Evolutionary conservation across 2,888 invertebrate genomes (phyloP).

Genomic region (Hirtodrosophila cameraria): DNA sequence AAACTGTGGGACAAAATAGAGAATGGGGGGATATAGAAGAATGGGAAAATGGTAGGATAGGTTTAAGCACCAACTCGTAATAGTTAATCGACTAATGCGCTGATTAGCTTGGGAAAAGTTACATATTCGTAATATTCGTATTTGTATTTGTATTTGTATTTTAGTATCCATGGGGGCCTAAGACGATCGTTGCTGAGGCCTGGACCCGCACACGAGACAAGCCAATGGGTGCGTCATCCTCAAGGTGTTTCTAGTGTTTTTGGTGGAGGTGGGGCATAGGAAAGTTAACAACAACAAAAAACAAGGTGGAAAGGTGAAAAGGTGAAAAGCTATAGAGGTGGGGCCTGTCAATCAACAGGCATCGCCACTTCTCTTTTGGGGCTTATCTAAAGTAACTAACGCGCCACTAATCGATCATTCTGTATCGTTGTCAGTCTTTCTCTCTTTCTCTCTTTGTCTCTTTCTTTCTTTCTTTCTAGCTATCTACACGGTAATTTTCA

Average conservation of each 20-base stretch:
- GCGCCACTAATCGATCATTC: constrained; percentile 63
- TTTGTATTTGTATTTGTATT: constrained; percentile 12
- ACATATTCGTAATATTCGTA: constrained; percentile 7
- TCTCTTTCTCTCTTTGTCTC: constrained; percentile 19
- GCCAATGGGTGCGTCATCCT: constrained; percentile 36
- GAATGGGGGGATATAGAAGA: neutral
- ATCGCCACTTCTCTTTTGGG: constrained; percentile 59
- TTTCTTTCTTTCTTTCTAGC: neutral
- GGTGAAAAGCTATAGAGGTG: neutral
- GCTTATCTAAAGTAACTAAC: constrained; percentile 62
- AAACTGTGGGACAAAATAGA: constrained; percentile 6
- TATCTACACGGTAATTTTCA: constrained; percentile 1
- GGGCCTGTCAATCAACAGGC: constrained; percentile 60
- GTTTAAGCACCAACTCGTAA: constrained; percentile 13
- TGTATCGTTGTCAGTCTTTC: constrained; percentile 30
- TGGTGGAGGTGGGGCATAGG: neutral
- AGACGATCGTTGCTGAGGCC: constrained; percentile 19
- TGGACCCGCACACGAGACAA: constrained; percentile 25
- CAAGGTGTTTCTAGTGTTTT: too few species aligned
- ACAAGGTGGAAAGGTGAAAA: neutral
- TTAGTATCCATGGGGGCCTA: constrained; percentile 29
- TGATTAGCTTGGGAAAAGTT: constrained; percentile 45
- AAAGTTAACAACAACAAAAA: too few species aligned
- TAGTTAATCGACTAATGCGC: constrained; percentile 50
- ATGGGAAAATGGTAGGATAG: neutral